phyloP scores from a whole-genome alignment of 2,888 invertebrate genomes.

The Bombylius discolor region DNA sequence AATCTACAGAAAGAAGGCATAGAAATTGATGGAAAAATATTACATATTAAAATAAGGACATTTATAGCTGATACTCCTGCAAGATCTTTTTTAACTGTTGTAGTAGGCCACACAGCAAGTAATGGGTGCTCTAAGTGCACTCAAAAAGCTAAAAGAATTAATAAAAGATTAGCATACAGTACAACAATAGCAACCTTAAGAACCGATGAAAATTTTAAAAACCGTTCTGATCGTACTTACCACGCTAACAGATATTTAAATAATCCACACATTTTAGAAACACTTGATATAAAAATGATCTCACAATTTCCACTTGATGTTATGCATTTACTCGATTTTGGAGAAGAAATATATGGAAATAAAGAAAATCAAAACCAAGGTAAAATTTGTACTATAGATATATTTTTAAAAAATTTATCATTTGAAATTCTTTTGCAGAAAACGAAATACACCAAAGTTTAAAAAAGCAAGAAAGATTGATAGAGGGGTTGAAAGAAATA shows the following conservation, averaged over 20 bases:
- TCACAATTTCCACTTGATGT: constrained; percentile 8
- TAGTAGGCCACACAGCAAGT: constrained; percentile 2
- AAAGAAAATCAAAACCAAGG: no score
- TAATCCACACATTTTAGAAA: constrained; percentile 1
- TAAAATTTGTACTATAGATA: no score
- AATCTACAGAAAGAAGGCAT: neutral
- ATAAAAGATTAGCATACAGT: constrained; percentile 1
- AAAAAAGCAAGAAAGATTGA: no score
- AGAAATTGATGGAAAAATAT: neutral
- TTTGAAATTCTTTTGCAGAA: no score
- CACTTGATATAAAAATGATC: constrained; percentile 2
- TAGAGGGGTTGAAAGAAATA: no score
- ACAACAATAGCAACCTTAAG: neutral
- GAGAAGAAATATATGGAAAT: no score
- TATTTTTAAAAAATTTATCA: no score
- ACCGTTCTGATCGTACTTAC: neutral
- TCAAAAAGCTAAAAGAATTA: constrained; percentile 1
- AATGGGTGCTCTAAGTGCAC: constrained; percentile 7
- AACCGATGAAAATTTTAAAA: constrained; percentile 2
- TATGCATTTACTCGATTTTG: constrained; percentile 8
- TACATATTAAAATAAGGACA: neutral
- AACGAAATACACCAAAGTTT: no score
- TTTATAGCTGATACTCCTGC: constrained; percentile 6
- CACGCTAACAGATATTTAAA: neutral
- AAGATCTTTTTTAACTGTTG: constrained; percentile 3